Percentiles rank a stretch among this genome's conserved stretches.
Conservation (phyloP, 2,888 invertebrate species). For the Tetramorium bicarinatum region DNA sequence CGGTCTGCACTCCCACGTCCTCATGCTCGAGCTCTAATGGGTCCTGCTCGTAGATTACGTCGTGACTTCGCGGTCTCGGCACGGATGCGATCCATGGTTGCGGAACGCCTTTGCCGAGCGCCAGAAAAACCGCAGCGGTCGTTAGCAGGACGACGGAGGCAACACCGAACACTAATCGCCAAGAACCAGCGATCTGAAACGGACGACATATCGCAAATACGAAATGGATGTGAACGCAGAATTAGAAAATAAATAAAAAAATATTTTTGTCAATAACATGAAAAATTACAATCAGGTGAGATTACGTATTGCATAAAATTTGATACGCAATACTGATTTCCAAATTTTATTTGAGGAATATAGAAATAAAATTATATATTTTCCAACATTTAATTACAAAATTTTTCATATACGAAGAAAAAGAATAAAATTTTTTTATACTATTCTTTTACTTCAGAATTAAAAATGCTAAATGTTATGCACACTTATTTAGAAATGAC, state of each 20-base stretch:
- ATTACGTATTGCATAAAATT: neutral
- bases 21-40: conserved; percentile 84
- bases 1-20: conserved; percentile 85
- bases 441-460: neutral
- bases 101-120: conserved; percentile 88
- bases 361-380: neutral
- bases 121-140: conserved; percentile 88
- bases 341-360: neutral
- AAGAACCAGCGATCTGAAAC: conserved; percentile 88
- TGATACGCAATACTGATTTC: neutral
- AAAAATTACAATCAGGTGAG: neutral
- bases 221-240: neutral
- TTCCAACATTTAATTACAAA: neutral
- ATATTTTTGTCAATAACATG: neutral
- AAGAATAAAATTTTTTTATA: neutral
- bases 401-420: neutral
- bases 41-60: conserved; percentile 85
- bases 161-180: conserved; percentile 88
- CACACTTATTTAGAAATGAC: neutral
- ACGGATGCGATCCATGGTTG: conserved; percentile 88
- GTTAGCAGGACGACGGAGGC: conserved; percentile 88
- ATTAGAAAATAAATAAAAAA: neutral
- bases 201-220: neutral
- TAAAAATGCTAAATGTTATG: neutral
- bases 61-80: conserved; percentile 84